Percentiles rank a stretch among this genome's conserved stretches.
Conservation (phyloP, 2,797 vertebrate species). For the Silurus aristotelis region DNA sequence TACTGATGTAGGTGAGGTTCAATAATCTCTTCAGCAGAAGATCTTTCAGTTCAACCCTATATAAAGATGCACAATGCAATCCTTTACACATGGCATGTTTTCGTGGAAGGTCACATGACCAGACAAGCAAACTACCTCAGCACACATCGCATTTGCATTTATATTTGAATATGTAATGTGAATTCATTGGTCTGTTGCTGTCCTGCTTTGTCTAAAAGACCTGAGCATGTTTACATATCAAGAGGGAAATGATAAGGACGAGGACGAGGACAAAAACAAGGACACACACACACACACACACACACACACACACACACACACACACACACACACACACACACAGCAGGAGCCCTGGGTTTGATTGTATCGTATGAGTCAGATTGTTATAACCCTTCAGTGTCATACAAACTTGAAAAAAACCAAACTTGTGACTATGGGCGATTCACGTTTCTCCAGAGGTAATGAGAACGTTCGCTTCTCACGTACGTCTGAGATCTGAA, state of each 20-base stretch:
- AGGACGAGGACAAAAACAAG: neutral
- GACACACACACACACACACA: too few species aligned
- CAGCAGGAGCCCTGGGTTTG: neutral
- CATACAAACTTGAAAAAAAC: neutral
- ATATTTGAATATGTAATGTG: constrained; percentile 9
- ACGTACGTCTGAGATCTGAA: neutral
- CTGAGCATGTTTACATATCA: neutral
- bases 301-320: too few species aligned
- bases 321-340: neutral
- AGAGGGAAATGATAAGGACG: too few species aligned
- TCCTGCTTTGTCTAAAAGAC: constrained; percentile 4
- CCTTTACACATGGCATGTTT: neutral
- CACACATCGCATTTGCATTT: neutral
- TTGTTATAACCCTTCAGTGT: neutral
- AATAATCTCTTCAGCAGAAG: too few species aligned
- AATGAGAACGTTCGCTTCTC: neutral
- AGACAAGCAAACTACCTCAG: neutral
- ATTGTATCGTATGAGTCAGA: too few species aligned
- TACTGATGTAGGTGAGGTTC: too few species aligned
- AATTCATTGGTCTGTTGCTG: neutral
- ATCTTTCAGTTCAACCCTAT: too few species aligned
- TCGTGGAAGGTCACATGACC: constrained; percentile 3
- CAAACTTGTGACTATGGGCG: neutral
- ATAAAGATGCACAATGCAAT: too few species aligned
- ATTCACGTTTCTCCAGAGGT: neutral